Base-by-base conservation (phyloP, 2,113 vertebrate species). In the Dascyllus trimaculatus region DNA sequence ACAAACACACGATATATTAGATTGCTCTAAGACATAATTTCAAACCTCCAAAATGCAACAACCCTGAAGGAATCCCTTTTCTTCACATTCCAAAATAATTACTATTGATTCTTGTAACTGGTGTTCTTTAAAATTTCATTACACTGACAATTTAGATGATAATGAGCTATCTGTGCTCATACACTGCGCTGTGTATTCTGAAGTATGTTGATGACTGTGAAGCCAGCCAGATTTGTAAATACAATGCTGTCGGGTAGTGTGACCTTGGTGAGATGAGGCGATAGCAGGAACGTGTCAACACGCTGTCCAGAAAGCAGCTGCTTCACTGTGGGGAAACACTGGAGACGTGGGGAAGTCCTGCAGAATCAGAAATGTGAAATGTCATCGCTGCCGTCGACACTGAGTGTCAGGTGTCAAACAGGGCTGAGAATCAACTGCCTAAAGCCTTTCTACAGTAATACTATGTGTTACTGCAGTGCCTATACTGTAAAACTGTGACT, bases 71-170 rank as follows among this genome's bases (percentile, higher is more conserved):
- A 81, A 57, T 61, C 60, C n/a, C 38, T 32, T 1, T 72, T 60
- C 32, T 78, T 75, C 48, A 58, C 71, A 46, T 49, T 57, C 11
- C 19, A 67, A 67, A 75, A 51, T 69, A 65, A 85, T 78, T 66
- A 6, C 58, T 78, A 82, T 80, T 77, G 80, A 88, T 85, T 80
- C 56, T 69, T 62, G 38, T 11, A 61, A 19, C 48, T 24, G 22
- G 11, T 56, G 19, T 58, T 46, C 21, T 77, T 65, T 24, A 48
- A 69, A 71, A 72, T 77, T 15, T 15, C 46, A 73, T 54, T 80
- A 51, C 51, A 38, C 4, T 43, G 35, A 69, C 46, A 66, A 45
- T 69, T 54, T 38, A 14, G 46, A 60, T 35, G 57, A 52, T 75
- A 78, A 81, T 53, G 43, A 78, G 54, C 18, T 58, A 13, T 69